These are phyloP conservation scores for Campoplex nolae DNA, from an alignment of 2,888 invertebrate genomes.

Conservation along the genomic window DNA sequence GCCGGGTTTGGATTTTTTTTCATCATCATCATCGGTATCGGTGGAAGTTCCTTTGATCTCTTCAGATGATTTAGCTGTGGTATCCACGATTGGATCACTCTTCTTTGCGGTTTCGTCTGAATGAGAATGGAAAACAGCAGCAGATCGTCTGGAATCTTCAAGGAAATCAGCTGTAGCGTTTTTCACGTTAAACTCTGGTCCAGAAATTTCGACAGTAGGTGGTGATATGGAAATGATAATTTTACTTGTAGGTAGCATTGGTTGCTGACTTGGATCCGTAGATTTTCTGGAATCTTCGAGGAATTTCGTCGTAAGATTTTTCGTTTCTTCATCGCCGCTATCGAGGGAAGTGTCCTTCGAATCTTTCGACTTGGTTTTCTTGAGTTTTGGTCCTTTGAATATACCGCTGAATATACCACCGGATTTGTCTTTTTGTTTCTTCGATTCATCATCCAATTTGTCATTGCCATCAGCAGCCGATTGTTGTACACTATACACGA, in stretches of 20 bases:
- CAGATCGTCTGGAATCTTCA: slow-evolving; percentile 84
- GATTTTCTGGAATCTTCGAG: slow-evolving; percentile 74
- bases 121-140: slow-evolving; percentile 83
- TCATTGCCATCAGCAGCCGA: slow-evolving; percentile 67
- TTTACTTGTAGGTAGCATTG: slow-evolving; percentile 19
- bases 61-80: slow-evolving; percentile 49
- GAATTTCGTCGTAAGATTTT: slow-evolving; percentile 72
- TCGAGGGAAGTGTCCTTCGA: slow-evolving; percentile 81
- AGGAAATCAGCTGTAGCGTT: slow-evolving; percentile 80
- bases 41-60: slow-evolving; percentile 59
- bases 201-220: slow-evolving; percentile 53
- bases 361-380: slow-evolving; percentile 78
- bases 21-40: slow-evolving; percentile 69
- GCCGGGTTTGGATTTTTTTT: slow-evolving; percentile 75
- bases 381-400: slow-evolving; percentile 81
- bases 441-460: slow-evolving; percentile 74
- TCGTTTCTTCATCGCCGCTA: slow-evolving; percentile 80
- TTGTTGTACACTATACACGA: slow-evolving; percentile 76
- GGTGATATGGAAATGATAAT: slow-evolving; percentile 56
- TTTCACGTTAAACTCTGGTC: slow-evolving; percentile 76
- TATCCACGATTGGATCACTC: slow-evolving; percentile 23
- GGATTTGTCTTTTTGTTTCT: slow-evolving; percentile 79
- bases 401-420: slow-evolving; percentile 80
- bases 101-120: slow-evolving; percentile 73
- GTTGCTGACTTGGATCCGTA: slow-evolving; percentile 66